These are phyloP conservation scores for Abrostola tripartita DNA, from an alignment of 2,888 invertebrate genomes.

Conservation along the genomic window DNA sequence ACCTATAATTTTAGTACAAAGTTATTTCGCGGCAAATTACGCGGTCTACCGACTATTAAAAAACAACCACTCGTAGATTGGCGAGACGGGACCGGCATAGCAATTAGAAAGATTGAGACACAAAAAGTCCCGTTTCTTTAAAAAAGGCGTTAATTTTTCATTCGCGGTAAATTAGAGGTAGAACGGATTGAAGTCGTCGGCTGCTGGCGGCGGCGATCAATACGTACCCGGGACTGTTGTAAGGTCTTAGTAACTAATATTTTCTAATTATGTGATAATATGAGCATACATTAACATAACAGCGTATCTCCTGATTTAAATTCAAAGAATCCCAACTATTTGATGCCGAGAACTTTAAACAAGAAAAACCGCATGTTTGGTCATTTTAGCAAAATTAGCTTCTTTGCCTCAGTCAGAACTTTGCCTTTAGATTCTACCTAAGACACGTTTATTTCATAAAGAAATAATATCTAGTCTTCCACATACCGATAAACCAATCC, in stretches of 20 bases:
- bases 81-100: conserved; percentile 57
- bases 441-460: too few species aligned
- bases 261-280: background rate
- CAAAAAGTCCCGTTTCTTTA: conserved; percentile 59
- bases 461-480: too few species aligned
- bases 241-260: conserved; percentile 23
- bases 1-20: conserved; percentile 20
- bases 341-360: too few species aligned
- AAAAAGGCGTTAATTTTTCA: conserved; percentile 67
- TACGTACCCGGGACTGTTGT: conserved; percentile 36
- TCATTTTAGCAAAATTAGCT: too few species aligned
- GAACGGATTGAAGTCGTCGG: conserved; percentile 51
- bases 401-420: too few species aligned
- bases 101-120: conserved; percentile 66
- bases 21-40: conserved; percentile 60
- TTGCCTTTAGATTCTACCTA: too few species aligned
- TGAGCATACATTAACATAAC: too few species aligned
- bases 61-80: conserved; percentile 53
- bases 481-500: too few species aligned
- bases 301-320: too few species aligned
- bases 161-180: conserved; percentile 62
- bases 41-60: conserved; percentile 58
- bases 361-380: too few species aligned
- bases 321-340: too few species aligned
- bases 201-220: conserved; percentile 52